Base-by-base conservation (phyloP, 2,113 vertebrate genomes). In the Thunnus maccoyii region DNA sequence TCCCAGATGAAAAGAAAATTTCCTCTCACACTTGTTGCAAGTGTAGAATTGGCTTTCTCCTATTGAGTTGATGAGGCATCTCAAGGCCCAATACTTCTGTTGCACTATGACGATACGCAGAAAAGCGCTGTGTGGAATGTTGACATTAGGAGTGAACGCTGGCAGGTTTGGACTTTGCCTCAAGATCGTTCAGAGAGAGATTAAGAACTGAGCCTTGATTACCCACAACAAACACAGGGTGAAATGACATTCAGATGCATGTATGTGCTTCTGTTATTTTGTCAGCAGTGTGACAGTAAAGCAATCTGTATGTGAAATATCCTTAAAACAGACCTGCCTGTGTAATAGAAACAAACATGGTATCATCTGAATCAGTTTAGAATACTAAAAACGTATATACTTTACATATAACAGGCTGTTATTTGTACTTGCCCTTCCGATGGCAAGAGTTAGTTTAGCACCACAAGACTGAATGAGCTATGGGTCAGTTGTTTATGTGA, bases 21-120 rank as follows among this genome's bases (percentile, higher is more conserved):
- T 65, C 27, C 30, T 66, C 68, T 81, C 61, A 54, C 27, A 27
- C 7, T 20, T 64, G 16, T 54, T 74, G 62, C 20, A 77, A 46
- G 58, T 8, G 17, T n/a, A 58, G 10, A 79, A 30, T 63, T 18
- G 5, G 55, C 62, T 60, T 64, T 51, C 47, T 11, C 11, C 54
- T 25, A 75, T 17, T 30, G 52, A 72, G 69, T 25, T 36, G 50
- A 78, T 30, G 47, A 61, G 7, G 12, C 10, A 10, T 22, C 67
- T n/a, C 20, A 51, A 57, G n/a, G 22, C 16, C 71, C 17, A 48
- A 16, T 56, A 17, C 48, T 32, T 4, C 41, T 10, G n/a, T 20
- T 69, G 63, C 17, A 14, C 44, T 51, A 76, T 36, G 61, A 76
- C 47, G 36, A 20, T 4, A 36, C 58, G 44, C 15, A 77, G 50